Evolutionary conservation across 2,797 vertebrate genomes (phyloP).

Genomic region (Carduelis carduelis): DNA sequence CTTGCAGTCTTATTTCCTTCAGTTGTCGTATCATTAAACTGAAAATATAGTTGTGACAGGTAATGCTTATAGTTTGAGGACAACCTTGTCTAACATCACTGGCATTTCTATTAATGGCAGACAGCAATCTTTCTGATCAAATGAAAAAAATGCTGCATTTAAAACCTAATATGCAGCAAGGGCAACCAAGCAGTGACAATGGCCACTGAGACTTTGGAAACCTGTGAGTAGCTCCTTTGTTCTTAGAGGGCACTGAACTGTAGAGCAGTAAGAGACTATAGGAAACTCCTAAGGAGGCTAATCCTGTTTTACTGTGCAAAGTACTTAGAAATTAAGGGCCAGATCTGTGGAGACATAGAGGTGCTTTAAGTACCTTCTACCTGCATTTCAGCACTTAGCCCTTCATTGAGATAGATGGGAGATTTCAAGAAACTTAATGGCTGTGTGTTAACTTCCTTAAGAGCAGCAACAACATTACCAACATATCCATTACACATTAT

Average conservation of each 20-base stretch:
- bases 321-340: not conserved
- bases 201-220: not conserved
- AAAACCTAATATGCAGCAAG: not conserved
- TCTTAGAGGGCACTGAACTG: not conserved
- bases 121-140: constrained; percentile 7
- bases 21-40: constrained; percentile 1
- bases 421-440: not conserved
- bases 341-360: not conserved
- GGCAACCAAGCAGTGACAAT: not conserved
- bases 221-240: not conserved
- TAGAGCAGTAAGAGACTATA: not conserved
- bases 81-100: constrained; percentile 11
- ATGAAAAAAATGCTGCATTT: not conserved
- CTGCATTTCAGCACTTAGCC: not conserved
- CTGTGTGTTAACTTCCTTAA: not conserved
- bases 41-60: constrained; percentile 18
- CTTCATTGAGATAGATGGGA: not conserved
- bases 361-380: not conserved
- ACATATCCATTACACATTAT: not conserved
- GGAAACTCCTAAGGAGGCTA: not conserved
- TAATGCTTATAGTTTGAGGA: constrained; percentile 21
- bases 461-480: not conserved
- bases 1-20: not conserved
- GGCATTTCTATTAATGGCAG: constrained; percentile 36
- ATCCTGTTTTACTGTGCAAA: not conserved